These are phyloP conservation scores for Sebastes diploproa DNA, from an alignment of 2,797 vertebrate species.

Conservation along the genomic window DNA sequence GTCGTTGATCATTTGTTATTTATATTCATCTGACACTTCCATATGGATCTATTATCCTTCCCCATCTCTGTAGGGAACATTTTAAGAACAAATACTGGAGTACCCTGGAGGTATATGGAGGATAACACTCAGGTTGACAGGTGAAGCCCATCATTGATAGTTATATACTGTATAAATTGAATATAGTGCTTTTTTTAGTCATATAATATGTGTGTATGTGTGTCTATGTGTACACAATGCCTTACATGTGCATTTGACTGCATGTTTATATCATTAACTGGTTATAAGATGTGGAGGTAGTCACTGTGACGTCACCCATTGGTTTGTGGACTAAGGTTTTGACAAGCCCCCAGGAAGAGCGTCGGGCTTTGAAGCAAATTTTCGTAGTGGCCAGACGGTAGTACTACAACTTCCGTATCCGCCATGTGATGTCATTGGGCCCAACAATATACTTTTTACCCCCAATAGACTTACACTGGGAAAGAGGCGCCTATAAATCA, in stretches of 20 bases:
- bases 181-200: background rate
- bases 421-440: too few species aligned
- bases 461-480: too few species aligned
- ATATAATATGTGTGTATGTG: background rate
- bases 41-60: slow-evolving; percentile 1
- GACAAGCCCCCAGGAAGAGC: too few species aligned
- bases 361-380: too few species aligned
- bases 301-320: too few species aligned
- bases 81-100: slow-evolving; percentile 11
- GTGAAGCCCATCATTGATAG: background rate
- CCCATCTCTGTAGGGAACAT: slow-evolving; percentile 3
- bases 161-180: too few species aligned
- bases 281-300: too few species aligned
- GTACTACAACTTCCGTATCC: too few species aligned
- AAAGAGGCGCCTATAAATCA: too few species aligned
- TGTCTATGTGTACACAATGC: background rate
- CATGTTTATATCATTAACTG: background rate
- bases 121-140: background rate
- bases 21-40: slow-evolving; percentile 27
- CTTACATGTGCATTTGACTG: background rate
- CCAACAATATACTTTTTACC: too few species aligned
- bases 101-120: slow-evolving; percentile 4
- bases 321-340: too few species aligned
- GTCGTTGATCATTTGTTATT: slow-evolving; percentile 29
- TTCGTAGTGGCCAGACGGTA: too few species aligned